Evolutionary conservation across 2,797 vertebrate species (phyloP).

Genomic region (Luscinia luscinia): DNA sequence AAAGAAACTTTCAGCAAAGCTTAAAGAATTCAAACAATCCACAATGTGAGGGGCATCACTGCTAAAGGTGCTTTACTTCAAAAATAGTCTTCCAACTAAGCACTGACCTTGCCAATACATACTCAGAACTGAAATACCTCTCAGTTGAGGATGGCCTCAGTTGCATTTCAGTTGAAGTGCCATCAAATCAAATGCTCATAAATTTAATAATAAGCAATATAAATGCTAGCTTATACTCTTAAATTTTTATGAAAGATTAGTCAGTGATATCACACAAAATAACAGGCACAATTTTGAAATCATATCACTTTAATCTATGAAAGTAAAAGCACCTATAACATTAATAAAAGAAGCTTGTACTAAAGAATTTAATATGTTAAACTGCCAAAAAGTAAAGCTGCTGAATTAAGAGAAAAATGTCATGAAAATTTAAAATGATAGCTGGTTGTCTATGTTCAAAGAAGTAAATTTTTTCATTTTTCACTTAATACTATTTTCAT

Average conservation of each 20-base stretch:
- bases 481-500: background rate
- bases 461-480: background rate
- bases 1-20: background rate
- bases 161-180: background rate
- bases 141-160: background rate
- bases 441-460: background rate
- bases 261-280: background rate
- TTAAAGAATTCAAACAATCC: background rate
- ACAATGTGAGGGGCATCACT: background rate
- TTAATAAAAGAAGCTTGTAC: background rate
- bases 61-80: background rate
- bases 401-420: background rate
- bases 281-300: background rate
- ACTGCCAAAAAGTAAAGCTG: background rate
- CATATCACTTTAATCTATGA: background rate
- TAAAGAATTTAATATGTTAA: background rate
- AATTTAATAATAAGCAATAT: background rate
- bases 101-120: background rate
- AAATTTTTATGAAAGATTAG: background rate
- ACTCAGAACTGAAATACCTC: background rate
- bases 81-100: background rate
- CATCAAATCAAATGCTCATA: background rate
- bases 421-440: background rate
- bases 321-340: background rate
- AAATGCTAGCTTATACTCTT: background rate